Evolutionary conservation across 2,113 vertebrate species (phyloP).

Genomic region (Grus americana): DNA sequence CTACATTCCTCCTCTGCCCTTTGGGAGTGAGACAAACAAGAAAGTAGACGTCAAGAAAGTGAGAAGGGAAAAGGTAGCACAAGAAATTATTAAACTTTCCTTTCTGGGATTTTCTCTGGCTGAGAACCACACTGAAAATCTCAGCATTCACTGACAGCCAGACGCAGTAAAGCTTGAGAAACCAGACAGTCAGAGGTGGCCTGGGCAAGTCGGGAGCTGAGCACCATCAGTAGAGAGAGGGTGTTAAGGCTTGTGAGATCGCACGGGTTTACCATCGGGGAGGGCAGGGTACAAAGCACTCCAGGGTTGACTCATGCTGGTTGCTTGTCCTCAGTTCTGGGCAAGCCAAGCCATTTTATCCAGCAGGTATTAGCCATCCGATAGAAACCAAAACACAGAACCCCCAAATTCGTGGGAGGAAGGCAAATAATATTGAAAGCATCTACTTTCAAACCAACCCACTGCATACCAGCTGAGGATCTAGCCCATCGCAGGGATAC

Average conservation of each 20-base stretch:
- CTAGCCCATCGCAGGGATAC: background rate
- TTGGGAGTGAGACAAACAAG: background rate
- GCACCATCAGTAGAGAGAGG: background rate
- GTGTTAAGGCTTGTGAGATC: background rate
- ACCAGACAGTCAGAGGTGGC: background rate
- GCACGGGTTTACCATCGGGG: background rate
- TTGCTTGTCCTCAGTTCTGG: background rate
- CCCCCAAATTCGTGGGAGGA: background rate
- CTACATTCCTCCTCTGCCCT: background rate
- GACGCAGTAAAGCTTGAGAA: rapidly evolving
- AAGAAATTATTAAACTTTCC: background rate
- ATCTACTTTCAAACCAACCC: background rate
- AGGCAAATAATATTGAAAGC: background rate
- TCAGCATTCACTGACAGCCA: background rate
- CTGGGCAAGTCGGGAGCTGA: background rate
- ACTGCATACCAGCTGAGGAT: background rate
- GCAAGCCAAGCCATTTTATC: background rate
- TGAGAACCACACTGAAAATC: background rate
- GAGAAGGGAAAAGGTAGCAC: background rate
- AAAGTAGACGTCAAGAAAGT: background rate
- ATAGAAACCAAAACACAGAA: background rate
- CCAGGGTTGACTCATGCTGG: background rate
- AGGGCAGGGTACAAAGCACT: background rate
- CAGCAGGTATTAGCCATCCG: rapidly evolving
- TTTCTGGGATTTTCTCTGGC: background rate